Percentiles rank a stretch among this genome's conserved stretches.
These are phyloP conservation scores for Monochamus saltuarius DNA, from an alignment of 1,140 invertebrate genomes.

Conservation along the genomic window DNA sequence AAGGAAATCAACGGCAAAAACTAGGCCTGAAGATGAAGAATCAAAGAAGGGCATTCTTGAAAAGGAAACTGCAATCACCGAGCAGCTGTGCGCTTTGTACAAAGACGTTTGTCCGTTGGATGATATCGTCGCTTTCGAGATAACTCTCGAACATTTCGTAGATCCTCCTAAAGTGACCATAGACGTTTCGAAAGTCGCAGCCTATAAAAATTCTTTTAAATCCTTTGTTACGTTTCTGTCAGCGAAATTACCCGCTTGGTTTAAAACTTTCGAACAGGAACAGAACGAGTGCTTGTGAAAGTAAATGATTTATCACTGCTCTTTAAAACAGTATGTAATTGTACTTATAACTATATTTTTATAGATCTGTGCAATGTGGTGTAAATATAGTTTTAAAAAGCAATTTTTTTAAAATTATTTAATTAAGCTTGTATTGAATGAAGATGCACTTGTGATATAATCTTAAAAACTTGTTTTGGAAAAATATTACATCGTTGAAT, in stretches of 20 bases:
- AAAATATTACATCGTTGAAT: too few relatives aligned
- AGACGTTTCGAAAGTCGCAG: constrained; percentile 24
- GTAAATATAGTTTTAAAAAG: too few relatives aligned
- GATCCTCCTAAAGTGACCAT: constrained; percentile 22
- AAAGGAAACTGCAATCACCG: constrained; percentile 25
- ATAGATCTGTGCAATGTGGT: too few relatives aligned
- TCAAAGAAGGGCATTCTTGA: constrained; percentile 10
- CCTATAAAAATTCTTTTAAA: constrained; percentile 33
- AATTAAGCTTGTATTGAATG: too few relatives aligned
- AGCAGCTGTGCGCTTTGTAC: constrained; percentile 18
- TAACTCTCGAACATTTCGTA: constrained; percentile 15
- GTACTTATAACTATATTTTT: too few relatives aligned
- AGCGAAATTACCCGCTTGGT: constrained; percentile 28
- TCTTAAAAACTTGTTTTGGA: too few relatives aligned
- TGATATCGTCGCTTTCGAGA: constrained; percentile 26
- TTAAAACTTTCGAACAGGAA: constrained; percentile 33
- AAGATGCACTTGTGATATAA: too few relatives aligned
- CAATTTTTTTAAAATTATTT: too few relatives aligned
- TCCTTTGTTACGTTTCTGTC: constrained; percentile 27
- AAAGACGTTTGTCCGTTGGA: constrained; percentile 13
- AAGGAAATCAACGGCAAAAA: constrained; percentile 25
- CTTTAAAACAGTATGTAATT: constrained; percentile 4
- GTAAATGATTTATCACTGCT: too few relatives aligned
- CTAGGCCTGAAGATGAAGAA: constrained; percentile 17
- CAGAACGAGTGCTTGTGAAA: constrained; percentile 7